Conservation (phyloP, 1,140 invertebrate genomes). For the Bombyx mandarina region DNA sequence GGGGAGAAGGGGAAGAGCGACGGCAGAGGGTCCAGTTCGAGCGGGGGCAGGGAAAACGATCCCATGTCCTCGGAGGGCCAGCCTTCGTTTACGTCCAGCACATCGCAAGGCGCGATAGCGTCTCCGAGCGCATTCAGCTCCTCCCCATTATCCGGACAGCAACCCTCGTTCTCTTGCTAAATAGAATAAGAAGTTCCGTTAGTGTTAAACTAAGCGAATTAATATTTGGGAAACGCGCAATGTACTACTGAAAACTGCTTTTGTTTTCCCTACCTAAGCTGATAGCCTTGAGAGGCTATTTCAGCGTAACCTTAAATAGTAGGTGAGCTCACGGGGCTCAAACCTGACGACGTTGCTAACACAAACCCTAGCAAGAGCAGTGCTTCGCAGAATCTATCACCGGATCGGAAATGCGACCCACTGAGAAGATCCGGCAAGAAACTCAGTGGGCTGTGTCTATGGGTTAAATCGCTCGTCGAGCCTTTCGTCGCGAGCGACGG, state of each 20-base stretch:
- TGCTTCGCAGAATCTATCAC: too few relatives aligned
- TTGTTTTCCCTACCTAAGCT: background rate
- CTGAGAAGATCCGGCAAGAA: too few relatives aligned
- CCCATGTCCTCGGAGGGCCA: constrained; percentile 85
- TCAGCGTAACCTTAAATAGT: too few relatives aligned
- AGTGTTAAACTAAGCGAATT: background rate
- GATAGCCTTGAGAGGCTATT: too few relatives aligned
- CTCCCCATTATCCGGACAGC: constrained; percentile 56
- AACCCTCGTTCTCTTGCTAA: constrained; percentile 54
- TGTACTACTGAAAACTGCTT: background rate
- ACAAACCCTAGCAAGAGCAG: too few relatives aligned
- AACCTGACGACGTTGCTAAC: too few relatives aligned
- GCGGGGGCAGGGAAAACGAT: constrained; percentile 81
- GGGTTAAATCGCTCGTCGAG: too few relatives aligned
- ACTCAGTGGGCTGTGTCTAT: too few relatives aligned
- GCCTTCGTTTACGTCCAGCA: constrained; percentile 53
- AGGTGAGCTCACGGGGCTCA: too few relatives aligned
- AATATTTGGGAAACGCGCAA: background rate
- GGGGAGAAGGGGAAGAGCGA: constrained; percentile 82
- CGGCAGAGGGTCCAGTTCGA: constrained; percentile 83
- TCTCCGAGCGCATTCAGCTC: constrained; percentile 45
- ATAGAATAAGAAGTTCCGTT: background rate
- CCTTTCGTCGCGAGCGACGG: too few relatives aligned
- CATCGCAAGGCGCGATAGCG: constrained; percentile 44
- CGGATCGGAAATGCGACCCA: too few relatives aligned